Evolutionary conservation across 1,140 invertebrate species (phyloP), one percentile per base, ranked within the genome.

Genomic region (Macrocentrus cingulum): DNA sequence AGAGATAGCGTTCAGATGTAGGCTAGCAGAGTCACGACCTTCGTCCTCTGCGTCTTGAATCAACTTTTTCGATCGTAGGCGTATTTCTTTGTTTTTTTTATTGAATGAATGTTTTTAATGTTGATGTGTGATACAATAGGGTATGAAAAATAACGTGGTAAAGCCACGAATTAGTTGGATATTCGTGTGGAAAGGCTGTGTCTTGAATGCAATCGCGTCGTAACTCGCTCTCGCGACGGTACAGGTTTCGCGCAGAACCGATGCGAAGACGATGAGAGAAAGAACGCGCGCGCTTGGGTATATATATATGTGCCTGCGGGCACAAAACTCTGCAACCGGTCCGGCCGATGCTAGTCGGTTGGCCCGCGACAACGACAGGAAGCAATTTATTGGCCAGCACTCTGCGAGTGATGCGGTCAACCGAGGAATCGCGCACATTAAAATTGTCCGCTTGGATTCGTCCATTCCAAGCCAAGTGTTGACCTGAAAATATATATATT

Each of bases 11-110:
- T 71, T 70, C 66, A 64, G 70, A 79, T 77, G 70, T 77, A 76
- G 76, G 76, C 72, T 77, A 77, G 68, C 69, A 71, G 71, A 77
- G 74, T 77, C 74, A 76, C 76, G 76, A 77, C 71, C 68, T 70
- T 77, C 72, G 71, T 74, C 69, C 69, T 69, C 55, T 62, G 57
- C 54, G 56, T 66, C 62, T 52, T 62, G 16, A 32, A 39, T 11
- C 22, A 29, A 20, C 36, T 36, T 57, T 56, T 53, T 42, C 46
- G 56, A 48, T 55, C 48, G 41, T 57, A 45, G 23, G 52, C 23
- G 42, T 56, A 37, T 22, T 48, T 32, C 45, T 34, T 19, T n/a
- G 45, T 19, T 55, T 55, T 52, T 32, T n/a, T 39, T 39, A 39
- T 39, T 39, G 36, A n/a, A n/a, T n/a, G n/a, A n/a, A n/a, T n/a